Percentiles rank a stretch among this genome's conserved stretches.
These are phyloP conservation scores for Antheraea assamensis DNA, from an alignment of 2,888 invertebrate genomes.

Conservation along the genomic window DNA sequence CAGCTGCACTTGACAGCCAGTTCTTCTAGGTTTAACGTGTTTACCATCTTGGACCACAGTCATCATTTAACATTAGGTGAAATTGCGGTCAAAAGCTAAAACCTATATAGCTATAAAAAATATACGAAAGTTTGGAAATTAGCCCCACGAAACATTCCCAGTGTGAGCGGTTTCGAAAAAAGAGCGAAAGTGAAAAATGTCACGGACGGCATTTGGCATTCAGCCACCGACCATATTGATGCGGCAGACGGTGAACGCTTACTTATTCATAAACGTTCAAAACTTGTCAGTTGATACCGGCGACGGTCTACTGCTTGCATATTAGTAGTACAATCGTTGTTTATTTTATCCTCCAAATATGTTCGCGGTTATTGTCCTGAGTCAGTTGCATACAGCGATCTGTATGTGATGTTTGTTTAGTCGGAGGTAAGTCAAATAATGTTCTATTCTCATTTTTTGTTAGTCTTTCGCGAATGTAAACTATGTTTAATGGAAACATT, in stretches of 20 bases:
- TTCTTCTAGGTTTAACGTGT: no score
- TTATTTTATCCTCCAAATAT: constrained; percentile 58
- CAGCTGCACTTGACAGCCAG: no score
- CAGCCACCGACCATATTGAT: constrained; percentile 73
- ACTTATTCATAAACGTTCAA: constrained; percentile 81
- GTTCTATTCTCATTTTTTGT: constrained; percentile 27
- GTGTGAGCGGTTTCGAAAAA: constrained; percentile 41
- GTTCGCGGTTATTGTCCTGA: constrained; percentile 37
- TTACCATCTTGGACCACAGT: no score
- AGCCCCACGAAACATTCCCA: constrained; percentile 51
- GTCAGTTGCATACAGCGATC: background rate
- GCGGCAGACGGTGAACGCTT: constrained; percentile 72
- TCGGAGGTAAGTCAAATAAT: constrained; percentile 18
- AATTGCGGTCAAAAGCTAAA: no score
- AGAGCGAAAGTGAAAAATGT: constrained; percentile 75
- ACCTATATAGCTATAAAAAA: constrained; percentile 23
- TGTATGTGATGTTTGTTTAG: background rate
- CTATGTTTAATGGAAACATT: background rate
- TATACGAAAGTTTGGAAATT: constrained; percentile 51
- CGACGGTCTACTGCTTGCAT: constrained; percentile 44
- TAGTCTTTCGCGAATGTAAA: constrained; percentile 36
- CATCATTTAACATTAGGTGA: no score
- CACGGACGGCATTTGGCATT: constrained; percentile 77
- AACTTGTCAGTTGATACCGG: constrained; percentile 62
- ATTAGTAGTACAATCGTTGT: constrained; percentile 56